Base-by-base conservation (phyloP, 2,888 invertebrate species). In the Asteroscopus sphinx region DNA sequence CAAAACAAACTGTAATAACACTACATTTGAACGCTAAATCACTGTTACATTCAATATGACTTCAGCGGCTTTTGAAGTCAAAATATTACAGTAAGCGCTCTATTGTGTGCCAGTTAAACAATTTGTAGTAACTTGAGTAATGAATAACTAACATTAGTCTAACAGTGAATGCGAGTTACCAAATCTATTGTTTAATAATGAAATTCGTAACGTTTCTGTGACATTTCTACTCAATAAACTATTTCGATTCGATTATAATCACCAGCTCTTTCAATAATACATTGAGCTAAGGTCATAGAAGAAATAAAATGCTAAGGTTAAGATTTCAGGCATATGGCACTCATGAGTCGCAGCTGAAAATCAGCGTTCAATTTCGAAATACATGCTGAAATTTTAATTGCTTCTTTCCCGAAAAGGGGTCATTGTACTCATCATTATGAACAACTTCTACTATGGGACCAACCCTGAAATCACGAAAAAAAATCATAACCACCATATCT, bases 151-250 rank as follows among this genome's bases (percentile, higher is more conserved):
- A 26, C 32, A 48, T 56, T 69, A 62, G 42, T 16, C 5, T 6
- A 16, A 45, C 30, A 58, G 32, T 68, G 54, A 41, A 44, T 36
- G 30, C 7, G 3, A 15, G 45, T 40, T 30, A 47, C 7, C 45
- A 8, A 62, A 55, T 55, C 21, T 63, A 56, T 75, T 71, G 47
- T 61, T 1, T 56, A 54, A 45, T 47, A 62, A 42, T 55, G 63
- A 51, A 67, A 51, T 45, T 12, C n/a, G 8, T 37, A 21, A 45
- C 46, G 40, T 56, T 56, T 45, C 3, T 26, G 32, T 12, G 33
- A 46, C 44, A 52, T 47, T 30, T 52, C 42, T 40, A 36, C n/a
- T 59, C 40, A 37, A 42, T 25, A 68, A 9, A 44, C 25, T 2
- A 41, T 28, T 48, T 45, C 1, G 39, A 62, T 47, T 3, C 7